Evolutionary conservation across 2,888 invertebrate species (phyloP), one percentile per base, ranked within the genome.

Genomic region (Agrenia bidenticulata): DNA sequence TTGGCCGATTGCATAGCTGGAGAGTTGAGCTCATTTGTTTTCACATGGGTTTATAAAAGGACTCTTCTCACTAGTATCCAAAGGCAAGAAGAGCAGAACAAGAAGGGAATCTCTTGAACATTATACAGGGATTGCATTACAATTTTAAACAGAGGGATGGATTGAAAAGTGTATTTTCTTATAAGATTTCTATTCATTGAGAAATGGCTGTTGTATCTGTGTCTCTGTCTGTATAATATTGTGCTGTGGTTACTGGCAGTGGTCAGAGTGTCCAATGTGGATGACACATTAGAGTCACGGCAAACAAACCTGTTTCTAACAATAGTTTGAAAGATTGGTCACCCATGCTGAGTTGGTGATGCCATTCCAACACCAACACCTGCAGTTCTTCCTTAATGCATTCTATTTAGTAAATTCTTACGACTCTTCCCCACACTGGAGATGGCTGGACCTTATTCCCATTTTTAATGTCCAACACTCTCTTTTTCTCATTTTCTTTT

Each of bases 261-360:
- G 65, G 67, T 60, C 69, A 62, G 37, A 41, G 45, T 69, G 69
- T 67, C 65, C 61, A 58, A 67, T 63, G 63, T 59, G 71, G 68
- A 71, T 68, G 71, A 71, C 71, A 68, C 68, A 68, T 67, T 65
- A 64, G 68, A 64, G 66, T 62, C 66, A 61, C 60, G 64, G 64
- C 71, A 71, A 71, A 71, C 71, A 71, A 71, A 71, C 71, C 71
- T 71, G 71, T 71, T 71, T 63, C 68, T 66, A 68, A 71, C 68
- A 68, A 71, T 68, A 68, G 71, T 57, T 59, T 68, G 68, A 64
- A 64, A 68, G 68, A 71, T 71, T 71, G 71, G 71, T 71, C 68
- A 71, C 71, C 67, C 71, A 71, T 71, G 71, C 71, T 71, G 71
- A 66, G 71, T 63, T 68, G 68, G 61, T 70, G 67, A 67, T 70